Percentiles rank a stretch among this genome's conserved stretches.
Conservation (phyloP, 2,888 invertebrate species). For the Drosophila multiciliata region DNA sequence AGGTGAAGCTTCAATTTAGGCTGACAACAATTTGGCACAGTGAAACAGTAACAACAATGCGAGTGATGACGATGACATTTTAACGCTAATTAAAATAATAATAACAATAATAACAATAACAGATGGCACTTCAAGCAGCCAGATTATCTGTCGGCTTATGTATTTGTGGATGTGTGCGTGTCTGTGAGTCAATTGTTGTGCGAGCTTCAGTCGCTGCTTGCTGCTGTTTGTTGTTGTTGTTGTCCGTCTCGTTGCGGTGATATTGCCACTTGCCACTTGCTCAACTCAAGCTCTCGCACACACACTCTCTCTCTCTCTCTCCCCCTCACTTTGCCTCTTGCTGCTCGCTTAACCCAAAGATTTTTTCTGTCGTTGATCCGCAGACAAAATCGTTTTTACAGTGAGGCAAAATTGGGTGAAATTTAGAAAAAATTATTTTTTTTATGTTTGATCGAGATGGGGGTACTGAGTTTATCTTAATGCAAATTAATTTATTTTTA, state of each 20-base stretch:
- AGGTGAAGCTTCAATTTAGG: conserved; percentile 24
- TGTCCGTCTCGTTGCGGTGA: conserved; percentile 50
- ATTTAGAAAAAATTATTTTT: not conserved
- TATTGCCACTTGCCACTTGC: conserved; percentile 80
- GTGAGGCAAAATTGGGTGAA: conserved; percentile 22
- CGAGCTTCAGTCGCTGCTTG: conserved; percentile 41
- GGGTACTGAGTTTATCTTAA: not conserved
- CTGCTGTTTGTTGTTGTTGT: conserved; percentile 16
- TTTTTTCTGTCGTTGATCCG: conserved; percentile 49
- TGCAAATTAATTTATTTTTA: not conserved
- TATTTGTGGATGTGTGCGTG: conserved; percentile 27
- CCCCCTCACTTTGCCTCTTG: conserved; percentile 10
- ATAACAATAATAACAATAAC: conserved; percentile 68
- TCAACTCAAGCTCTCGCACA: conserved; percentile 39
- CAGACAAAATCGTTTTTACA: conserved; percentile 40
- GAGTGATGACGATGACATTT: conserved; percentile 72
- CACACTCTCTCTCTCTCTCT: conserved; percentile 16
- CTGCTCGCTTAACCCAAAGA: conserved; percentile 29
- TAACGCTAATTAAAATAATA: conserved; percentile 77
- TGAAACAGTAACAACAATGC: conserved; percentile 34
- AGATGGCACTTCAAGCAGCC: conserved; percentile 73
- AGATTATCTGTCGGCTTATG: conserved; percentile 60
- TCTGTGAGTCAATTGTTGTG: conserved; percentile 50
- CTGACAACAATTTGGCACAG: conserved; percentile 62
- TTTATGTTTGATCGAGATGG: not conserved